Evolutionary conservation across 2,113 vertebrate genomes (phyloP).

Genomic region (Enhydra lutris): DNA sequence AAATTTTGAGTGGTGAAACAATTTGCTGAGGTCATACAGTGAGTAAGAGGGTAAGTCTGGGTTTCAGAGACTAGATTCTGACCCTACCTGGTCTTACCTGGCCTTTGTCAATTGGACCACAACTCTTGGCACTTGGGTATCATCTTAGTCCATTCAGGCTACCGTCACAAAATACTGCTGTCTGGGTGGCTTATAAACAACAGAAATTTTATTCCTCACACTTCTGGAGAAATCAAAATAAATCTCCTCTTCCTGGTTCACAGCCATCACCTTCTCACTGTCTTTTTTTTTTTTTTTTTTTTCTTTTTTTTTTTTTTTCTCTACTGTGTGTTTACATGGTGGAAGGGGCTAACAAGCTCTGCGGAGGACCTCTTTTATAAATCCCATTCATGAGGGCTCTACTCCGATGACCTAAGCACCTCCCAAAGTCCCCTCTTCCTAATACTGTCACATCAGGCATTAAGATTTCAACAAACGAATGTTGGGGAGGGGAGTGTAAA

Average conservation of each 20-base stretch:
- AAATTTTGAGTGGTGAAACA: neutral
- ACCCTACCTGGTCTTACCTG: neutral
- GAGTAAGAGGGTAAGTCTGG: neutral
- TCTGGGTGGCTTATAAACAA: neutral
- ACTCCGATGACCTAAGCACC: neutral
- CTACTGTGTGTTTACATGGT: neutral
- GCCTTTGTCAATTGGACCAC: neutral
- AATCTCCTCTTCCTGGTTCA: neutral
- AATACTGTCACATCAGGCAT: neutral
- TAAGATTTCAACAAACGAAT: neutral
- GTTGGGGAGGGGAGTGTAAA: neutral
- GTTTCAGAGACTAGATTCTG: neutral
- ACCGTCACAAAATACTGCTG: neutral
- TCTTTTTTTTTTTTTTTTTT: neutral
- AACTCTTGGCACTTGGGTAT: neutral
- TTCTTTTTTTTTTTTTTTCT: no score
- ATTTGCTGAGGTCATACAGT: neutral
- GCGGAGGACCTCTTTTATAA: neutral
- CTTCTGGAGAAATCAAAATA: neutral
- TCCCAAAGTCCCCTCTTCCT: neutral
- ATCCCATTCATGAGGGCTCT: neutral
- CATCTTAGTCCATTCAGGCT: neutral
- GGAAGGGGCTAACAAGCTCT: neutral
- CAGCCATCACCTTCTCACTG: neutral
- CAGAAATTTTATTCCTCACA: neutral